A percentile compares a stretch with the other conserved stretches of the same genome.
Conservation (phyloP, 2,113 vertebrate genomes). For the Cololabis saira region DNA sequence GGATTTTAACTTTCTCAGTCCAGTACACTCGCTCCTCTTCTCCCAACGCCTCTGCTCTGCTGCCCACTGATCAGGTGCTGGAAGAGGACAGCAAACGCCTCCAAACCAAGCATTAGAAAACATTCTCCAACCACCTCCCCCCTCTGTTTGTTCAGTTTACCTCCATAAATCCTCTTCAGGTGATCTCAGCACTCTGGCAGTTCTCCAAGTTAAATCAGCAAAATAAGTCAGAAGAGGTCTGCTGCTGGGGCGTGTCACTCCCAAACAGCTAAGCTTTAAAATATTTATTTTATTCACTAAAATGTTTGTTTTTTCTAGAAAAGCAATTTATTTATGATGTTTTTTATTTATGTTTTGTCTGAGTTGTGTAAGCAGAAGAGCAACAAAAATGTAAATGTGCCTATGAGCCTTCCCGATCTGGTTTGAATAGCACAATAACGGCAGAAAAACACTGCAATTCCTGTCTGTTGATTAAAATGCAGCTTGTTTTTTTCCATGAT, state of each 20-base stretch:
- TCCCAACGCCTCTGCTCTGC: conserved; percentile 20
- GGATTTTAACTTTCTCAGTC: conserved; percentile 8
- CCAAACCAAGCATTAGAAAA: conserved; percentile 11
- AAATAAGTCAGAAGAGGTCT: background rate
- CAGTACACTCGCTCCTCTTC: background rate
- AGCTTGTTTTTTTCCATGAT: background rate
- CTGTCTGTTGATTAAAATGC: background rate
- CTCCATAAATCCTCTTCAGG: conserved; percentile 14
- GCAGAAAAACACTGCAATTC: background rate
- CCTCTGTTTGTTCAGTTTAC: conserved; percentile 6
- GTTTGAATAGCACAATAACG: background rate
- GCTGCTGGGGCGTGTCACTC: background rate
- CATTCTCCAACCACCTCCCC: conserved; percentile 12
- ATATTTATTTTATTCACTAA: background rate
- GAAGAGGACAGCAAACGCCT: conserved; percentile 31
- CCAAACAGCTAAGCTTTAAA: background rate
- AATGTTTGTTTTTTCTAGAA: conserved; percentile 6
- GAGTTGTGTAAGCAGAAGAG: background rate
- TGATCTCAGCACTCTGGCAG: conserved; percentile 18
- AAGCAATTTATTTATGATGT: background rate
- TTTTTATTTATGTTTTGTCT: conserved; percentile 21
- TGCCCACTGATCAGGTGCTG: conserved; percentile 27
- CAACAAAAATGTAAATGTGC: background rate
- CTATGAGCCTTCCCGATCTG: no score
- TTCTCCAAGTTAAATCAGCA: conserved; percentile 1